phyloP scores from a whole-genome alignment of 2,888 invertebrate genomes.

The Nephrotoma guestfalica region DNA sequence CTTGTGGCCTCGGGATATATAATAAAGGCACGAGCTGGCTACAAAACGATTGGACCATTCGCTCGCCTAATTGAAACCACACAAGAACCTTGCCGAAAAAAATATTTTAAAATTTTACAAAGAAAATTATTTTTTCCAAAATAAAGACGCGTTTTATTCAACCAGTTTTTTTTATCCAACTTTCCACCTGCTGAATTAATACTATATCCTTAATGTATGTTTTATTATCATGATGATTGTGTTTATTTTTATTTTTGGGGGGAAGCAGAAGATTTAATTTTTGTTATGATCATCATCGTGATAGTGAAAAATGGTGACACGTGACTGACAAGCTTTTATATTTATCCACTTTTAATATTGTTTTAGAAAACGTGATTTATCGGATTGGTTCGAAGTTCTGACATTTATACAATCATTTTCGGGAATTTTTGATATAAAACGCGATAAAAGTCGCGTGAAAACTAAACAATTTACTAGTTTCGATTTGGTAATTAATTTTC shows the following conservation, averaged over 20 bases:
- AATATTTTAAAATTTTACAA: neutral
- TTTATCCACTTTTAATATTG: neutral
- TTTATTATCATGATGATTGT: neutral
- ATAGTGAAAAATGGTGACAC: conserved; percentile 5
- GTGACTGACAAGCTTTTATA: conserved; percentile 1
- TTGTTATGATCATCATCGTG: neutral
- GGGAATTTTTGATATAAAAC: neutral
- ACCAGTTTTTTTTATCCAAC: neutral
- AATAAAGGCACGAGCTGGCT: conserved; percentile 22
- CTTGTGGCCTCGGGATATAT: conserved; percentile 21
- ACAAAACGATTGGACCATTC: conserved; percentile 28
- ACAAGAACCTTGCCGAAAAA: neutral
- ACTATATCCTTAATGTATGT: neutral
- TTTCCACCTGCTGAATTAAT: neutral
- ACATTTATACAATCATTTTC: neutral
- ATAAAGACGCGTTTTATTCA: neutral
- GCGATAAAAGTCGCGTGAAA: neutral
- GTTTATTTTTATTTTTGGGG: neutral
- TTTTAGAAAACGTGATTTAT: neutral
- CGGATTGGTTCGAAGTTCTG: neutral
- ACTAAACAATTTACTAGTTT: neutral
- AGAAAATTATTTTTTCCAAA: neutral
- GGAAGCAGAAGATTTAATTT: neutral
- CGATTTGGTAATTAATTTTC: neutral
- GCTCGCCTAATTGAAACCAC: conserved; percentile 24